Evolutionary conservation across 2,797 vertebrate genomes (phyloP).

Genomic region (Triplophysa yarkandensis): DNA sequence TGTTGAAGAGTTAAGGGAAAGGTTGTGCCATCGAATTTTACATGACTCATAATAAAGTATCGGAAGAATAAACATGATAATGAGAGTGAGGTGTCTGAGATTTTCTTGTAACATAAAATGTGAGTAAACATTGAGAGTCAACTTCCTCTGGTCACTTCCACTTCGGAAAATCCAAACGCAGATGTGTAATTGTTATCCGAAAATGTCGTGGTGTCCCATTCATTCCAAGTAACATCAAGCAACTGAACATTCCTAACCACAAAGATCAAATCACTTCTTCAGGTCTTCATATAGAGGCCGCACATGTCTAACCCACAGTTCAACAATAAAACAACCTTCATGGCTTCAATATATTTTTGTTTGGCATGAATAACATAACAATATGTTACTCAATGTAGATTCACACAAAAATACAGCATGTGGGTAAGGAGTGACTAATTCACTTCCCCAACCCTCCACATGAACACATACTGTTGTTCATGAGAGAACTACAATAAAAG

Average conservation of each 20-base stretch:
- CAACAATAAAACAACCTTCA: neutral
- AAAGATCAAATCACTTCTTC: neutral
- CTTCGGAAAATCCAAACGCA: slow-evolving; percentile 13
- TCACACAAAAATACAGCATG: too few relatives aligned
- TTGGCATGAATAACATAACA: too few relatives aligned
- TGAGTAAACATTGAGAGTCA: neutral
- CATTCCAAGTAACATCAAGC: slow-evolving; percentile 5
- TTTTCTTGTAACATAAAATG: neutral
- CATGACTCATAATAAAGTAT: neutral
- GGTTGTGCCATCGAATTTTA: neutral
- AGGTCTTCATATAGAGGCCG: neutral
- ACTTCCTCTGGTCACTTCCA: slow-evolving; percentile 39
- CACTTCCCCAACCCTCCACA: too few relatives aligned
- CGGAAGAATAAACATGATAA: neutral
- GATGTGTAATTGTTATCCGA: neutral
- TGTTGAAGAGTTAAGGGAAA: neutral
- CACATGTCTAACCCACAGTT: neutral
- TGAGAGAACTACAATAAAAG: too few relatives aligned
- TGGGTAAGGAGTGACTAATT: too few relatives aligned
- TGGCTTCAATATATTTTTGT: too few relatives aligned
- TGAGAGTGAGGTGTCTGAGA: neutral
- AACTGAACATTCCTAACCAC: neutral
- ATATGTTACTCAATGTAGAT: too few relatives aligned
- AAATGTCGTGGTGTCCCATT: neutral
- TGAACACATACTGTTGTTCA: too few relatives aligned